Evolutionary conservation across 1,140 invertebrate species (phyloP).

Genomic region (Gryon sp.): DNA sequence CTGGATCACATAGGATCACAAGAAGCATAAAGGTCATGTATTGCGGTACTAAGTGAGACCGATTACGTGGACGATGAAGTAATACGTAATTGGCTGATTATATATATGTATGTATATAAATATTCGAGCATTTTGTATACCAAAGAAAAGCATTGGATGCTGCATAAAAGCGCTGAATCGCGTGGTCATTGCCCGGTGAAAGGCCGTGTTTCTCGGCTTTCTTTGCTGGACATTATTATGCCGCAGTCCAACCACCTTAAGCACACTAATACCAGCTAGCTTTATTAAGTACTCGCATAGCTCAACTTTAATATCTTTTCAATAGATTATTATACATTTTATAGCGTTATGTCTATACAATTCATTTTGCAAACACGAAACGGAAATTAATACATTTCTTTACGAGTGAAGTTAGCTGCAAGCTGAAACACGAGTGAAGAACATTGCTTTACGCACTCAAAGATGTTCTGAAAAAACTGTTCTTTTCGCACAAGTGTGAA

Average conservation of each 20-base stretch:
- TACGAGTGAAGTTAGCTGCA: too few species aligned
- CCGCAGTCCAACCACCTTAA: slow-evolving; percentile 15
- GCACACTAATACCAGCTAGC: slow-evolving; percentile 11
- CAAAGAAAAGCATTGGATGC: slow-evolving; percentile 59
- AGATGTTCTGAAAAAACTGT: too few species aligned
- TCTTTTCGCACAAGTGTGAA: too few species aligned
- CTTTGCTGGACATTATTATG: slow-evolving; percentile 24
- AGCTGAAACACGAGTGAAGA: too few species aligned
- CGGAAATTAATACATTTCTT: too few species aligned
- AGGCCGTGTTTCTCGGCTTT: slow-evolving; percentile 61
- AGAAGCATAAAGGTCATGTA: slow-evolving; percentile 27
- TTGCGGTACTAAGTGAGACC: slow-evolving; percentile 17
- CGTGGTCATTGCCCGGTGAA: slow-evolving; percentile 69
- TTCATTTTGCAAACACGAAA: slow-evolving; percentile 9
- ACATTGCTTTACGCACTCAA: too few species aligned
- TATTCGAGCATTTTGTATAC: neutral
- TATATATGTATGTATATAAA: neutral
- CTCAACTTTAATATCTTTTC: slow-evolving; percentile 38
- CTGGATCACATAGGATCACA: slow-evolving; percentile 1
- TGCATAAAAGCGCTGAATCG: slow-evolving; percentile 35
- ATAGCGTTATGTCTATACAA: neutral
- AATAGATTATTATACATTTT: slow-evolving; percentile 37
- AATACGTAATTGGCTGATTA: slow-evolving; percentile 40
- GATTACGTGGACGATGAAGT: slow-evolving; percentile 50
- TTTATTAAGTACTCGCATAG: slow-evolving; percentile 27